Evolutionary conservation across 2,888 invertebrate species (phyloP), one percentile per base, ranked within the genome.

Genomic region (Pammene aurita): DNA sequence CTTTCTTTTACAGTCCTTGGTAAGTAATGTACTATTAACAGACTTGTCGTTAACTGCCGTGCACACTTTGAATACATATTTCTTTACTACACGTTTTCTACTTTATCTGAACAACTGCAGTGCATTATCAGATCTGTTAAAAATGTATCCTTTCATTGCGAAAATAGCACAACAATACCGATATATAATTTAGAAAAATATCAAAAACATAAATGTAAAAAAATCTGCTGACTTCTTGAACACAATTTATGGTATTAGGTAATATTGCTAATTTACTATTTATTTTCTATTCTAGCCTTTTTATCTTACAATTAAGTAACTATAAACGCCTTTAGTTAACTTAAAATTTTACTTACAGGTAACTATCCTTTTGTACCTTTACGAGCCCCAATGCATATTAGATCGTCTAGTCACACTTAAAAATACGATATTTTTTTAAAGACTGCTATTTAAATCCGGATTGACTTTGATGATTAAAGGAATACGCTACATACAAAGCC

Each of bases 241-340:
- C 34, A 10, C 34, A 10, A 56, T 70, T 42, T 72, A 64, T 52
- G 72, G 70, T 0, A 34, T 67, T 67, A 72, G 72, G 72, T 70
- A 44, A 35, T 26, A 26, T 11, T 18, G 41, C 42, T 26, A 13
- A 44, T 11, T 10, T 13, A 44, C 1, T 10, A 44, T 44, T 44
- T 44, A 44, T 10, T 44, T 13, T 13, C 0, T 5, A 44, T 44
- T 44, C 5, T 13, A 38, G 38, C 4, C 38, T 38, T 38, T 7
- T 38, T 38, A 9, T 2, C 7, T 38, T 38, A 38, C 9, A 9
- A 9, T 9, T 2, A 38, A 38, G 9, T 38, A 6, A 9, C 7
- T 26, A 2, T 26, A 26, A 26, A 26, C 4, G 26, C 4, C 1
- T 26, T 26, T 26, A 26, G 26, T 26, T 26, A 26, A 26, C 26